Evolutionary conservation across 2,888 invertebrate species (phyloP).

Genomic region (Dynastes hyllus): DNA sequence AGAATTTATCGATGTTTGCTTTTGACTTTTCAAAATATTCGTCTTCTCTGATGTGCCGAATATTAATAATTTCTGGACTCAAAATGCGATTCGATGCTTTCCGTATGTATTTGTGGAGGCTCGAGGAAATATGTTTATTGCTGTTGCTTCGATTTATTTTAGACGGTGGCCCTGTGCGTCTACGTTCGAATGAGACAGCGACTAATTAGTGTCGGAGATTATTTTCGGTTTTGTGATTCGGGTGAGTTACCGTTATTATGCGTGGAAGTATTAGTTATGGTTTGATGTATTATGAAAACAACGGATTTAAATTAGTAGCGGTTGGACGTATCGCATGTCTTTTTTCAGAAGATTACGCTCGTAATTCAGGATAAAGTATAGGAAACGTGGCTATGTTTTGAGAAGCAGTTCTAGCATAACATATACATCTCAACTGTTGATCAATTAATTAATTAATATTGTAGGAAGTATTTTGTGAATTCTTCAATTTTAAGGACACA

Average conservation of each 20-base stretch:
- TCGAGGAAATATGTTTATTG: slow-evolving; percentile 29
- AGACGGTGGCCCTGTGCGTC: background rate
- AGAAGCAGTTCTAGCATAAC: background rate
- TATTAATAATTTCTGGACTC: slow-evolving; percentile 35
- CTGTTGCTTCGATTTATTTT: slow-evolving; percentile 18
- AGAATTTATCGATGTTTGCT: slow-evolving; percentile 63
- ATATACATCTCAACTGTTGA: background rate
- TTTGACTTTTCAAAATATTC: slow-evolving; percentile 61
- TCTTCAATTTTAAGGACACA: too few species aligned
- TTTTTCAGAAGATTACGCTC: slow-evolving; percentile 7
- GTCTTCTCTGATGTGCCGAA: slow-evolving; percentile 49
- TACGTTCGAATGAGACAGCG: background rate
- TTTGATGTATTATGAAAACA: slow-evolving; percentile 45
- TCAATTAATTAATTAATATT: too few species aligned
- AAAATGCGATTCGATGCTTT: background rate
- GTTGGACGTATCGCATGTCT: slow-evolving; percentile 16
- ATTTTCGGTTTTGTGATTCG: slow-evolving; percentile 31
- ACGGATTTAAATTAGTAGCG: slow-evolving; percentile 35
- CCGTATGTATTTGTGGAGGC: background rate
- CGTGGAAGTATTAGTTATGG: slow-evolving; percentile 38
- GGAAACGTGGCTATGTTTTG: background rate
- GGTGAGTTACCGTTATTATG: slow-evolving; percentile 39
- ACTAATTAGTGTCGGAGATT: slow-evolving; percentile 35
- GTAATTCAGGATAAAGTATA: slow-evolving; percentile 30
- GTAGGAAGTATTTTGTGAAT: too few species aligned